Evolutionary conservation across 2,888 invertebrate species (phyloP).

Genomic region (Choreutis nemorana): DNA sequence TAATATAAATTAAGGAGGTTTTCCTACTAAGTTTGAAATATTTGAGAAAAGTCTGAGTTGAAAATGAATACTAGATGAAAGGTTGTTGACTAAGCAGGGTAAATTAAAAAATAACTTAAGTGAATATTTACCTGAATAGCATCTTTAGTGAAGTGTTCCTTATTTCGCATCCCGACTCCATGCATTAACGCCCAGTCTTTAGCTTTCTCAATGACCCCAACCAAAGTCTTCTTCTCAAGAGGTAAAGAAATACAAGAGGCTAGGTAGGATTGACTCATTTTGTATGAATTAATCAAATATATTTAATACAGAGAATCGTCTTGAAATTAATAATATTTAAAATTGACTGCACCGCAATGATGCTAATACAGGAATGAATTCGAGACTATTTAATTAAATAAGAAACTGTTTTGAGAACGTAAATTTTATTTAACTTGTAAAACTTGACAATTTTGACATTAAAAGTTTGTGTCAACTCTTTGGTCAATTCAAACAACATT

Average conservation of each 20-base stretch:
- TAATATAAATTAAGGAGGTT: no score
- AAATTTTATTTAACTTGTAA: no score
- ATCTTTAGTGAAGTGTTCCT: constrained; percentile 72
- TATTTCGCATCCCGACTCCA: constrained; percentile 81
- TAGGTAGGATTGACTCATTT: constrained; percentile 54
- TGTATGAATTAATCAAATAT: constrained; percentile 11
- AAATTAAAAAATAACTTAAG: constrained; percentile 3
- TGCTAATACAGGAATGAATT: background rate
- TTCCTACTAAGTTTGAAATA: no score
- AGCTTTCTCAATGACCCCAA: constrained; percentile 73
- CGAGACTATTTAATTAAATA: no score
- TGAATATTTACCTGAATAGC: constrained; percentile 59
- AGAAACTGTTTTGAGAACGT: no score
- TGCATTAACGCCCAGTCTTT: constrained; percentile 89
- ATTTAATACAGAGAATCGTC: background rate
- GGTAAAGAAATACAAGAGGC: constrained; percentile 73
- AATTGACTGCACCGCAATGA: background rate
- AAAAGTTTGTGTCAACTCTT: no score
- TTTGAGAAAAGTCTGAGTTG: no score
- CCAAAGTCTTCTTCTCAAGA: constrained; percentile 68
- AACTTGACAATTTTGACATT: no score
- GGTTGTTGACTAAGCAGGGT: no score
- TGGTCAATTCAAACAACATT: no score
- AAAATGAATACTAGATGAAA: no score
- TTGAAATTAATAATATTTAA: background rate